A percentile compares a stretch with the other conserved stretches of the same genome.
Evolutionary conservation across 2,797 vertebrate species (phyloP).

Genomic region (Xerus rutilus): DNA sequence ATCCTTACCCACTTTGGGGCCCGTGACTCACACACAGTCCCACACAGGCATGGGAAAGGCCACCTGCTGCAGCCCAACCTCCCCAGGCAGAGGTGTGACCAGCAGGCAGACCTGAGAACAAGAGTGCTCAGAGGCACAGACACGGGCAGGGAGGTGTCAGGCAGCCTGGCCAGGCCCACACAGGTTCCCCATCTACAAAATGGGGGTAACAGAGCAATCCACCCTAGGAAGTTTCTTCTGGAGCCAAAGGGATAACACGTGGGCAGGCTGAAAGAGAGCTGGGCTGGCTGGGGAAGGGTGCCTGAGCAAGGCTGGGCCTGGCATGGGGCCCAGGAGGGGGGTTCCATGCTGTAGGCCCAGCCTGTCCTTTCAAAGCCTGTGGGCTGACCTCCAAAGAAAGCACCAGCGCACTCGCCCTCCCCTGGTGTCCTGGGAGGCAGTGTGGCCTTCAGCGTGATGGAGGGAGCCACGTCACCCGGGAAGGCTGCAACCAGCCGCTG

Average conservation of each 20-base stretch:
- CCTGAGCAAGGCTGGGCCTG: background rate
- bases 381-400: background rate
- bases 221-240: accelerated
- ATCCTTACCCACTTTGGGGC: background rate
- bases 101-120: background rate
- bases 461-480: background rate
- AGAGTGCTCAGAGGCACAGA: background rate
- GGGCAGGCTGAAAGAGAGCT: too few species aligned
- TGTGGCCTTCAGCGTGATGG: constrained; percentile 68
- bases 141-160: too few species aligned
- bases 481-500: constrained; percentile 54
- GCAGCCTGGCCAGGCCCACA: background rate
- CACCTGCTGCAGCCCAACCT: accelerated
- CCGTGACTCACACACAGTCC: background rate
- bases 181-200: background rate
- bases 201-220: accelerated
- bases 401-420: background rate
- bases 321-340: accelerated
- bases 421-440: accelerated
- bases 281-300: too few species aligned
- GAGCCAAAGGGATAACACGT: accelerated
- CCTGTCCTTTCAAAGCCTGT: background rate
- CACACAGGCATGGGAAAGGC: background rate
- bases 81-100: background rate
- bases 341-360: background rate